These are phyloP conservation scores for Hypotaenidia okinawae DNA, from an alignment of 2,797 vertebrate species.

Conservation along the genomic window DNA sequence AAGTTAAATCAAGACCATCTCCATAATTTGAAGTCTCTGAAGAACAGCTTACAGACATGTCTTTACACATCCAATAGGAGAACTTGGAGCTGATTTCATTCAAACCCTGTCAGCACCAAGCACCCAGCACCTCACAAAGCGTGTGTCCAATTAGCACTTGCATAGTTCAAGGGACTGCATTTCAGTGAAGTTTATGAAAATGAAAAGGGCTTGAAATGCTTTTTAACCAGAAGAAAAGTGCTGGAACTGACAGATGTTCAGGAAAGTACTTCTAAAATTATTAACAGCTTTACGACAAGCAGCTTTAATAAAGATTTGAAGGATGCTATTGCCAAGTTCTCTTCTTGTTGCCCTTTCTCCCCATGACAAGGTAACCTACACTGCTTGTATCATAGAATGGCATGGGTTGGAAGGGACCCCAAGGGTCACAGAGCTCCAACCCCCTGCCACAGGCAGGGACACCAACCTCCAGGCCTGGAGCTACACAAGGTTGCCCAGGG, in stretches of 20 bases:
- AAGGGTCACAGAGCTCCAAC: too few species aligned
- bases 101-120: not conserved
- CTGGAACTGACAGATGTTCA: not conserved
- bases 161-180: not conserved
- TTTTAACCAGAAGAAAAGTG: not conserved
- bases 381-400: not conserved
- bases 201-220: not conserved
- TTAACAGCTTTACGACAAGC: not conserved
- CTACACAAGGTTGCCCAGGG: too few species aligned
- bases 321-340: not conserved
- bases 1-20: too few species aligned
- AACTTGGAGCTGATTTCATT: too few species aligned
- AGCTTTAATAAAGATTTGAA: not conserved
- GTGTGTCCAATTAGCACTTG: not conserved
- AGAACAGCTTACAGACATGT: too few species aligned
- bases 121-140: not conserved
- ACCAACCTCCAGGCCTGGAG: too few species aligned
- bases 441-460: too few species aligned
- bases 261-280: not conserved
- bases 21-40: too few species aligned
- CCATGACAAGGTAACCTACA: not conserved
- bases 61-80: too few species aligned
- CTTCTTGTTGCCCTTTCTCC: too few species aligned
- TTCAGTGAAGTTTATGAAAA: conserved; percentile 16
- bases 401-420: too few species aligned